A percentile compares a stretch with the other conserved stretches of the same genome.
Conservation (phyloP, 37 sponge, comb jelly and placozoan genomes). For the Mnemiopsis leidyi region DNA sequence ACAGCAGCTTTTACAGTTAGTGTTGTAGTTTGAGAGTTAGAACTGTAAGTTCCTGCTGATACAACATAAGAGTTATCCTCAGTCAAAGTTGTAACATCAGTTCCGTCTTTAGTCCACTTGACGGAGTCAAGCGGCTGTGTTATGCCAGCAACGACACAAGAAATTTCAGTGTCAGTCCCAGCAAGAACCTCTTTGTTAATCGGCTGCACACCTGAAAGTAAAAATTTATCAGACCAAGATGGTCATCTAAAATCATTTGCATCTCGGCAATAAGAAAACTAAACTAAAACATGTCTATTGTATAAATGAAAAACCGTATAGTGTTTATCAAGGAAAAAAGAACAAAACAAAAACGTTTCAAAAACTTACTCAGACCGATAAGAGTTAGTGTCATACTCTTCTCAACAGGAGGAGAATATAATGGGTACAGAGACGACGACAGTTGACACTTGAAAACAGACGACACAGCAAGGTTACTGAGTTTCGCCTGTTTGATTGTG, state of each 20-base stretch:
- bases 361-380: neutral
- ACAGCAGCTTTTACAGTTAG: neutral
- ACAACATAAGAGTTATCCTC: neutral
- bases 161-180: neutral
- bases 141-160: constrained; percentile 6
- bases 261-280: too few species aligned
- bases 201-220: neutral
- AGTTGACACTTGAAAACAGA: neutral
- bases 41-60: neutral
- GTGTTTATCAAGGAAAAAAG: too few species aligned
- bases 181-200: neutral
- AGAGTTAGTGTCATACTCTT: neutral
- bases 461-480: neutral
- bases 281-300: too few species aligned
- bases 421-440: neutral
- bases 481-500: neutral
- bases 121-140: neutral
- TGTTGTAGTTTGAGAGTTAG: neutral
- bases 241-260: too few species aligned
- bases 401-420: neutral
- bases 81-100: neutral
- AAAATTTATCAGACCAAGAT: too few species aligned
- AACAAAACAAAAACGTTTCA: too few species aligned
- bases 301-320: too few species aligned
- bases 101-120: neutral